Base-by-base conservation (phyloP, 2,797 vertebrate species). In the Acanthurus tractus region DNA sequence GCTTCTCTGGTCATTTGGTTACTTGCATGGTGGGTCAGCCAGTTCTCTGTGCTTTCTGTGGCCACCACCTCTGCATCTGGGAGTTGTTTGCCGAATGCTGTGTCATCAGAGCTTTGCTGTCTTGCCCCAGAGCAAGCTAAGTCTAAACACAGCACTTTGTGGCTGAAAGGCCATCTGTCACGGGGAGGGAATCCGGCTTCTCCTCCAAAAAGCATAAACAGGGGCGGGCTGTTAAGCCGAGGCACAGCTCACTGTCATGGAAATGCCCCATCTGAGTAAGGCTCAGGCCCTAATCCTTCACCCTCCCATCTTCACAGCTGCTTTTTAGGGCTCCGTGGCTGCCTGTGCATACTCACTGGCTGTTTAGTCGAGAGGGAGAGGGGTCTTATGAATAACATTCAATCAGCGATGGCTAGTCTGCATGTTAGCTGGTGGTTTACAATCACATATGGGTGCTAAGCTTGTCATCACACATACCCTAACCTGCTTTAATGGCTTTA, bases 141-240 rank as follows among this genome's bases (percentile, higher is more conserved):
- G 92, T 95, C 93, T 92, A 94, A 94, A 94, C 93, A 93, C 92
- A 89, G 91, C 93, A 94, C 82, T 94, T 94, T 94, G 93, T 93
- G 94, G 91, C 92, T 85, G 91, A 93, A 90, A 92, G 92, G 91
- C 94, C 95, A 95, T 95, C 95, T 96, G 95, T 94, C 90, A 94
- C 84, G 76, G 86, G 89, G 87, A 93, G 91, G 91, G 93, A 94
- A 92, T 94, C 90, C 87, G 75, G 91, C 92, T 91, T 94, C 87
- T 92, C 85, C 81, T 94, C 92, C 88, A 90, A 94, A 93, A 94
- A 93, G 92, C 92, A 94, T 95, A 95, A 96, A 95, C 94, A 94
- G 93, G 88, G 92, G 87, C 88, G 86, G 91, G 89, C 88, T 92
- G 89, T 93, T 94, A 95, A 94, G 92, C 91, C 70, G 44, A 70